phyloP scores from a whole-genome alignment of 2,113 vertebrate species.

The Melospiza georgiana region DNA sequence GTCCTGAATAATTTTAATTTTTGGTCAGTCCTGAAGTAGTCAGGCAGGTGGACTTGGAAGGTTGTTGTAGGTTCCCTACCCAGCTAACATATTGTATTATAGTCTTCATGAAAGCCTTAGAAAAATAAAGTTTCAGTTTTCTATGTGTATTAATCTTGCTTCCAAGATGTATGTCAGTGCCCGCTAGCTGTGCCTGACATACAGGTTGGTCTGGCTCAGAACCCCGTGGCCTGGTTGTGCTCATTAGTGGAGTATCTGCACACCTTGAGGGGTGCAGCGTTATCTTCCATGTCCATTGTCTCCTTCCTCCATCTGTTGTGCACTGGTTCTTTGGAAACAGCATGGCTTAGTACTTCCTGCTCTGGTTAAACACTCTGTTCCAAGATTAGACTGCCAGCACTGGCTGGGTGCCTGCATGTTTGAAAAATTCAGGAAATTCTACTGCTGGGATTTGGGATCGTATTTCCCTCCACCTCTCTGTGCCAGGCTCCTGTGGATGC shows the following conservation, averaged over 20 bases:
- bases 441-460: neutral
- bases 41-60: neutral
- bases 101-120: neutral
- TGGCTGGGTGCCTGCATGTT: neutral
- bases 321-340: neutral
- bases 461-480: neutral
- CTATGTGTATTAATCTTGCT: neutral
- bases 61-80: neutral
- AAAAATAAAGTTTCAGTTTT: neutral
- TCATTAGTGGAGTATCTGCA: neutral
- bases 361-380: neutral
- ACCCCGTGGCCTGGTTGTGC: neutral
- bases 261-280: neutral
- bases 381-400: neutral
- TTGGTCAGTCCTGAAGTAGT: neutral
- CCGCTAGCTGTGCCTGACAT: neutral
- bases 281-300: neutral
- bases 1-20: neutral
- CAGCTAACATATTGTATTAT: neutral
- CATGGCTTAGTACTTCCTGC: rapidly evolving
- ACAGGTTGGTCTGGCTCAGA: neutral
- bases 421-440: neutral
- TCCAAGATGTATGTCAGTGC: neutral
- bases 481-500: neutral
- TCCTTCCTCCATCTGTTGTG: rapidly evolving